A percentile compares a stretch with the other conserved stretches of the same genome.
Evolutionary conservation across 2,113 vertebrate species (phyloP).

Genomic region (Hystrix cristata): DNA sequence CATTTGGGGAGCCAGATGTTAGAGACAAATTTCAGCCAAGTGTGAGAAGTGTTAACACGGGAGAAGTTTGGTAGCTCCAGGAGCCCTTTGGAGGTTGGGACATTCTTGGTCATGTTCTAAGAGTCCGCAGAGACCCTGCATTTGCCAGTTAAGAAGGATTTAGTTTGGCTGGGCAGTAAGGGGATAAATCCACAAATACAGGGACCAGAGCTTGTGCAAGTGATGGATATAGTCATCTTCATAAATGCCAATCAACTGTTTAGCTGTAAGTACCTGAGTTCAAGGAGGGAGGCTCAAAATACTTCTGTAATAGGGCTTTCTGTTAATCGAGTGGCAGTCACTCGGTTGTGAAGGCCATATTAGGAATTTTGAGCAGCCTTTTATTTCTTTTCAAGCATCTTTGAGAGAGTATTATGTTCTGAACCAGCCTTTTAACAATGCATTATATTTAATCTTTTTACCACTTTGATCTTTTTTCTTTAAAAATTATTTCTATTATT

Average conservation of each 20-base stretch:
- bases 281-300: neutral
- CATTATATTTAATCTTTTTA: slow-evolving; percentile 62
- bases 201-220: neutral
- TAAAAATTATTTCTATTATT: slow-evolving; percentile 72
- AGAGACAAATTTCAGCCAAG: neutral
- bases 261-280: neutral
- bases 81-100: neutral
- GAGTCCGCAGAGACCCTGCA: neutral
- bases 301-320: neutral
- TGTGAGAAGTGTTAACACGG: neutral
- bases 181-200: neutral
- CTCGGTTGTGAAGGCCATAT: neutral
- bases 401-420: slow-evolving; percentile 30
- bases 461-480: slow-evolving; percentile 71
- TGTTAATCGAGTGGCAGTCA: slow-evolving; percentile 5
- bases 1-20: neutral
- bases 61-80: neutral
- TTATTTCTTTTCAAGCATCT: slow-evolving; percentile 57
- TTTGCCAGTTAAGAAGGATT: neutral
- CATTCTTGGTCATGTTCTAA: neutral
- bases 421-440: slow-evolving; percentile 24
- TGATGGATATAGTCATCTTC: neutral
- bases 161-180: neutral
- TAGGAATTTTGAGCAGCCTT: slow-evolving; percentile 24
- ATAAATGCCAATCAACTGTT: neutral